Base-by-base conservation (phyloP, 1,140 invertebrate species). In the Oryctes rhinoceros region DNA sequence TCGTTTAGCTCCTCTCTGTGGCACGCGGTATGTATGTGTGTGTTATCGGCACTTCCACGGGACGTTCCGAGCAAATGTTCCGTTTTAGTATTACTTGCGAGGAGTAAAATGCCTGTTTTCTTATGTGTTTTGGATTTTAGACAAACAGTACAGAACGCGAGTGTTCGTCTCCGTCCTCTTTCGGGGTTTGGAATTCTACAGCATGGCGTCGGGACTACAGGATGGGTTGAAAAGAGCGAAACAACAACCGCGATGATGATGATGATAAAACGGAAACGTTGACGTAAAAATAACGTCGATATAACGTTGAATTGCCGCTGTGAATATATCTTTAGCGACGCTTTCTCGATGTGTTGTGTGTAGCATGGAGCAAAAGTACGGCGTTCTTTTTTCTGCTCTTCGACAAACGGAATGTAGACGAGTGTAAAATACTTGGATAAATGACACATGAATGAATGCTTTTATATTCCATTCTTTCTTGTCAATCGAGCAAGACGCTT, bases 51-150 rank as follows among this genome's bases (percentile, higher is more conserved):
- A 78, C 77, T 78, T 78, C 24, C 15, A 76, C 49, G 49, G 10
- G 77, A 78, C 77, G 77, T 78, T 78, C 15, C 37, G 13, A 35
- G 53, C 77, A 78, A 78, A 78, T 78, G 77, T 78, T 78, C 49
- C 77, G 77, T 78, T 78, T 78, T 78, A 78, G 77, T 78, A 59
- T 49, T 78, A 59, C 30, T 78, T 53, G 77, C 59, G 77, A 18
- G 53, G 20, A 76, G 39, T 76, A 76, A 76, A 76, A 76, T 47
- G 75, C 47, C 44, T 76, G 65, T 71, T 71, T 71, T 71, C 65
- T 71, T 71, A 71, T 71, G 65, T 71, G 65, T 71, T 71, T 71
- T 71, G 65, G 65, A 71, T 71, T 71, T 71, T 71, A 71, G 18
- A 71, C 65, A 71, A 71, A 71, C 35, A 71, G 65, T 37, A 37